Percentiles rank a stretch among this genome's conserved stretches.
phyloP scores from a whole-genome alignment of 2,113 vertebrate species.

The Campylorhamphus procurvoides region DNA sequence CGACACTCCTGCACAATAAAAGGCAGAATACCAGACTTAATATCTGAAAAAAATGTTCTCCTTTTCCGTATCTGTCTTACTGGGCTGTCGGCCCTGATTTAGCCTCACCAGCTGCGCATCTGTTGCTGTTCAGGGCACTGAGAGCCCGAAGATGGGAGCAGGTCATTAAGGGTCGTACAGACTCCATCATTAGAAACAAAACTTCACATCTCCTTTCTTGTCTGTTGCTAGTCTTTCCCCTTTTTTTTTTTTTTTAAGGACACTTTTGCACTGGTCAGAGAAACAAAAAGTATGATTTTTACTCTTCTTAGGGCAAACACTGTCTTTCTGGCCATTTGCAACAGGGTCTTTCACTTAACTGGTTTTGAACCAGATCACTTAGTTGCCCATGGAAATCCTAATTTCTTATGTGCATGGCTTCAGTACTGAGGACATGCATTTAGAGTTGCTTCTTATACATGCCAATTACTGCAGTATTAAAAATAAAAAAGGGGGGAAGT shows the following conservation, averaged over 20 bases:
- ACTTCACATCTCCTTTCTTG: neutral
- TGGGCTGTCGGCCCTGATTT: constrained; percentile 39
- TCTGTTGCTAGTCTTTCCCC: neutral
- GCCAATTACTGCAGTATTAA: neutral
- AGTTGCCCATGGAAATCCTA: neutral
- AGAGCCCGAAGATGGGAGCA: neutral
- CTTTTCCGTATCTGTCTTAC: neutral
- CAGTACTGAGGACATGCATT: neutral
- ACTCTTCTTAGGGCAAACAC: neutral
- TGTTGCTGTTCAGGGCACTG: constrained; percentile 1
- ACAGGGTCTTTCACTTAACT: neutral
- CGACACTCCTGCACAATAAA: constrained; percentile 47
- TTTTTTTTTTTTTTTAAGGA: neutral
- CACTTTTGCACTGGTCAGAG: neutral
- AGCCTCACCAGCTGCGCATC: neutral
- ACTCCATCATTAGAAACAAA: constrained; percentile 51
- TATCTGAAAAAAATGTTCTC: constrained; percentile 21
- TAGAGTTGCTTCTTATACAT: neutral
- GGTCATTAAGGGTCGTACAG: neutral
- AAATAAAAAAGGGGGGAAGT: neutral
- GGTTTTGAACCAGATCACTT: neutral
- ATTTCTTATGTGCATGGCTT: neutral
- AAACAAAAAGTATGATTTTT: neutral
- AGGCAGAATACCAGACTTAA: constrained; percentile 13
- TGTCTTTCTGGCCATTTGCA: neutral